Evolutionary conservation across 2,797 vertebrate species (phyloP).

Genomic region (Cynodonichthys magdalenae): DNA sequence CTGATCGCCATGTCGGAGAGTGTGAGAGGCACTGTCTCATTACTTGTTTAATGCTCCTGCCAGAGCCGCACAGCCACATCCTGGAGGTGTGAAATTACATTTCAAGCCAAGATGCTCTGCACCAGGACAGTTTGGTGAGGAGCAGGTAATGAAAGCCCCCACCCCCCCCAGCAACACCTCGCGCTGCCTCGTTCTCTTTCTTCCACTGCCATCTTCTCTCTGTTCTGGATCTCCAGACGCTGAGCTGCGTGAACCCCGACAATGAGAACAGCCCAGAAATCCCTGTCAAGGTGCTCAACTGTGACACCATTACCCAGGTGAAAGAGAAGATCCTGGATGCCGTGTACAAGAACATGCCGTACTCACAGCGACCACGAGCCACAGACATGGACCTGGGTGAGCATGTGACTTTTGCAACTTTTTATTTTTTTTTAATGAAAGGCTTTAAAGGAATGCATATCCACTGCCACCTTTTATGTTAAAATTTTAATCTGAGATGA

Average conservation of each 20-base stretch:
- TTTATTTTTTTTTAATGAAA: too few relatives aligned
- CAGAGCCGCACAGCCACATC: conserved; percentile 68
- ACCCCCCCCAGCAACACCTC: conserved; percentile 56
- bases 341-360: conserved; percentile 96
- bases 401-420: conserved; percentile 29
- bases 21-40: conserved; percentile 75
- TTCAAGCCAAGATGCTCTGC: conserved; percentile 70
- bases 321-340: conserved; percentile 99
- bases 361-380: conserved; percentile 91
- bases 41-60: conserved; percentile 77
- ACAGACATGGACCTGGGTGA: conserved; percentile 97
- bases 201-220: conserved; percentile 7
- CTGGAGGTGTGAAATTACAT: conserved; percentile 84
- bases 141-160: conserved; percentile 70
- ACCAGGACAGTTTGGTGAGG: conserved; percentile 62
- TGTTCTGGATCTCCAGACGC: conserved; percentile 82
- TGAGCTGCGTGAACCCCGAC: conserved; percentile 98
- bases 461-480: too few relatives aligned
- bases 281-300: conserved; percentile 97
- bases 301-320: conserved; percentile 96
- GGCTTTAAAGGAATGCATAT: too few relatives aligned
- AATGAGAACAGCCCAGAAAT: conserved; percentile 99
- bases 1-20: conserved; percentile 66
- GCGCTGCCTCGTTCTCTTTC: conserved; percentile 25
- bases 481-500: too few relatives aligned